Evolutionary conservation across 2,888 invertebrate species (phyloP), one percentile per base, ranked within the genome.

Genomic region (Athetis lepigone): DNA sequence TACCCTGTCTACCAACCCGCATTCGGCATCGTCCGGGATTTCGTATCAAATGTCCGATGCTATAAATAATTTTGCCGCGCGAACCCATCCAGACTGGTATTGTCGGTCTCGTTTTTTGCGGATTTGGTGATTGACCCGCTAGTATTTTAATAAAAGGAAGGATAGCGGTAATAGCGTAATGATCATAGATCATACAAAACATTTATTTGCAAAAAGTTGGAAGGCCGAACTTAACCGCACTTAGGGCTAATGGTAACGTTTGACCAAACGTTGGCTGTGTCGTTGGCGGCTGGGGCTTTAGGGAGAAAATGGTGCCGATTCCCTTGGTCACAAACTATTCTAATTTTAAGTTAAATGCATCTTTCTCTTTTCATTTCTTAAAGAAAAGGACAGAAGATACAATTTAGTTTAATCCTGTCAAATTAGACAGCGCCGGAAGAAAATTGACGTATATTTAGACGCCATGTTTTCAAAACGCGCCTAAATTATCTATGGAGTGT

Each of bases 11-110:
- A 19, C 21, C 11, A 33, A 29, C 36, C 52, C 61, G 52, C 73
- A 67, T 73, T 70, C 75, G 62, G 56, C 46, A 6, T 21, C 50
- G 47, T 59, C 62, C 70, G 49, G 60, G 59, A 70, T 70, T 64
- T 66, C 70, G 74, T 75, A 75, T 75, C 58, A 56, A 75, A 71
- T 70, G 61, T 61, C 56, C 56, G 58, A 40, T n/a, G 58, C 54
- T 62, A 70, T 77, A 70, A 75, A 78, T 78, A 64, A 67, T 62
- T 43, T 64, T 46, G 45, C 23, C 70, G 13, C 33, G 50, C 68
- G 47, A 56, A 62, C 55, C 51, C 11, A 27, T 55, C 13, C 54
- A 46, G 37, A 42, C 37, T 57, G 47, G 45, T 46, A 54, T 49
- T 42, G 52, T 45, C 40, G 42, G 19, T 39, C 46, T 36, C 29